Conservation (phyloP, 1,140 invertebrate species). For the Ostrea edulis region DNA sequence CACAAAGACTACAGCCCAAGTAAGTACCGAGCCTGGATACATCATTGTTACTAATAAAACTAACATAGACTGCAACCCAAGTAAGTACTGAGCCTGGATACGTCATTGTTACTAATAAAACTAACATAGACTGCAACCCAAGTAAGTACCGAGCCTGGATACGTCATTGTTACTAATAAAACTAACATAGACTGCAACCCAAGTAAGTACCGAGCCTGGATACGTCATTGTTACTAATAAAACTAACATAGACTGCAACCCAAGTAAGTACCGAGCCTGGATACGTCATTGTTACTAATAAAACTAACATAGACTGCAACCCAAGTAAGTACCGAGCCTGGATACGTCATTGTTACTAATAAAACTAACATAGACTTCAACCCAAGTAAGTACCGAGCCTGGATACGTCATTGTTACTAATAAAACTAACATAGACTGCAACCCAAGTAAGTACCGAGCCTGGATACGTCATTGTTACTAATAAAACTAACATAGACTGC, state of each 20-base stretch:
- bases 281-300: not conserved
- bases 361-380: not conserved
- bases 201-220: conserved; percentile 26
- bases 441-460: not conserved
- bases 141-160: too few species aligned
- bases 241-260: not conserved
- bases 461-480: not conserved
- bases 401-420: conserved; percentile 32
- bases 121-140: too few species aligned
- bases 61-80: not conserved
- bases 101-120: not conserved
- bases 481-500: too few species aligned
- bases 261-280: not conserved
- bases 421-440: not conserved
- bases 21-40: too few species aligned
- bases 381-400: not conserved
- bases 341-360: not conserved
- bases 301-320: too few species aligned
- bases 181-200: not conserved
- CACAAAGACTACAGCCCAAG: not conserved
- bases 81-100: not conserved
- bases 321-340: too few species aligned
- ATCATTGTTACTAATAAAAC: not conserved
- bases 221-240: conserved; percentile 6
- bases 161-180: not conserved